These are phyloP conservation scores for Pycnonotus jocosus DNA, from an alignment of 2,113 vertebrate genomes.

Conservation along the genomic window DNA sequence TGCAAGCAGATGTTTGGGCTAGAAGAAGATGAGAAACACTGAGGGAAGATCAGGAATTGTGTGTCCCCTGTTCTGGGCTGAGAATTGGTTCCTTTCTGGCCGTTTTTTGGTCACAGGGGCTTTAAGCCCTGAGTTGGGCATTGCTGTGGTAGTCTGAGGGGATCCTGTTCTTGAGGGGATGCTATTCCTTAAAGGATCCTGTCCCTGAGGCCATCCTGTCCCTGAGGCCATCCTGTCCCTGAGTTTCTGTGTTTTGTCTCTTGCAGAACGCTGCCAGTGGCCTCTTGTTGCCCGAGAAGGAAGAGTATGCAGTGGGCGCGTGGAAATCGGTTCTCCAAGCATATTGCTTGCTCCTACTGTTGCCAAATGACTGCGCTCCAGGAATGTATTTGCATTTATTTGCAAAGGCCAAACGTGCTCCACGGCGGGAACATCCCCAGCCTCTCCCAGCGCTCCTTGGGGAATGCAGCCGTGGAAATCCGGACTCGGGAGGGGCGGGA, in stretches of 20 bases:
- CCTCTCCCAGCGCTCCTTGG: neutral
- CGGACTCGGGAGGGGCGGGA: neutral
- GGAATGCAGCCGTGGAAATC: neutral
- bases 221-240: neutral
- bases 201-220: rapidly evolving
- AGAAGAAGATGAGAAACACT: neutral
- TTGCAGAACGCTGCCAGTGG: slow-evolving; percentile 54
- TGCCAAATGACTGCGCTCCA: slow-evolving; percentile 44
- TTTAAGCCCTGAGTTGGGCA: rapidly evolving
- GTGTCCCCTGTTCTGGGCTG: neutral
- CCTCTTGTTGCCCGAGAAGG: neutral
- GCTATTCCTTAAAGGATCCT: rapidly evolving
- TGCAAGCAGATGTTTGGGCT: neutral
- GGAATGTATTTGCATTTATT: slow-evolving; percentile 57
- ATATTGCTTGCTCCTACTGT: slow-evolving; percentile 75
- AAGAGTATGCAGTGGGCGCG: neutral
- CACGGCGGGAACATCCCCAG: neutral
- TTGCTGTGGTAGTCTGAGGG: neutral
- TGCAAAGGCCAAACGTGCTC: slow-evolving; percentile 29
- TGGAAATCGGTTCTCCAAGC: slow-evolving; percentile 75
- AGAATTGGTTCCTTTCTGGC: neutral
- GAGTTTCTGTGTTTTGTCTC: neutral
- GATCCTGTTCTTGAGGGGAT: rapidly evolving
- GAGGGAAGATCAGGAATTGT: neutral
- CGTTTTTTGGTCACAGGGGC: rapidly evolving